Base-by-base conservation (phyloP, 2,888 invertebrate species). In the Allolobophora icterica region DNA sequence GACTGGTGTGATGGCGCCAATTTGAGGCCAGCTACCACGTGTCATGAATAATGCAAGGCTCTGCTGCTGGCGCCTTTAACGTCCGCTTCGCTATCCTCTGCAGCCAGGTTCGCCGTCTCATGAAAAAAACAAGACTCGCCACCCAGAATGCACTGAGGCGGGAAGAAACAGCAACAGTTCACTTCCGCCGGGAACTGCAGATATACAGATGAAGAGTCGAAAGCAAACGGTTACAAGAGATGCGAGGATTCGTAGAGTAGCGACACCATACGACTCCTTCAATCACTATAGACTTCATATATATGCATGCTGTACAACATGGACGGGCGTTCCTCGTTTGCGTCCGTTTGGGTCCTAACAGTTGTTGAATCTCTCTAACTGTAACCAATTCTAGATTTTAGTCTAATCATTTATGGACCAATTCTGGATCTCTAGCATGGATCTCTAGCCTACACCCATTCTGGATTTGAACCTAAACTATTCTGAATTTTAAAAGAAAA, bases 1-100 rank as follows among this genome's bases (percentile, higher is more conserved):
- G 30, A n/a, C 71, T 71, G 71, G 71, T 71, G 71, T n/a, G 71
- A 71, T 71, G 71, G 30, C 71, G n/a, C 71, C 71, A 71, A 71
- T 71, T 71, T 71, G 71, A n/a, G n/a, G 13, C 71, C 4, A 11
- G n/a, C 71, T 11, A 71, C 71, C 71, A 71, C 71, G 71, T 71
- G n/a, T 71, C 30, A 30, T 71, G n/a, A 71, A 71, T 71, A 71
- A 71, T 71, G n/a, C 30, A 71, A 8, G n/a, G 1, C 24, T 21
- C 24, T 17, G 15, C 30, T 17, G n/a, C 8, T 71, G 71, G 71
- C n/a, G n/a, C 71, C 71, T 71, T 71, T 71, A n/a, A 71, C 71
- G 71, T 11, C n/a, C 71, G n/a, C n/a, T 71, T 71, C 17, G n/a
- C 71, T 71, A 1, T 71, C 71, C 71, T 30, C 71, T n/a, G 13